Percentiles rank a stretch among this genome's conserved stretches.
These are phyloP conservation scores for Cephalophus harveyi DNA, from an alignment of 2,113 vertebrate genomes.

Conservation along the genomic window DNA sequence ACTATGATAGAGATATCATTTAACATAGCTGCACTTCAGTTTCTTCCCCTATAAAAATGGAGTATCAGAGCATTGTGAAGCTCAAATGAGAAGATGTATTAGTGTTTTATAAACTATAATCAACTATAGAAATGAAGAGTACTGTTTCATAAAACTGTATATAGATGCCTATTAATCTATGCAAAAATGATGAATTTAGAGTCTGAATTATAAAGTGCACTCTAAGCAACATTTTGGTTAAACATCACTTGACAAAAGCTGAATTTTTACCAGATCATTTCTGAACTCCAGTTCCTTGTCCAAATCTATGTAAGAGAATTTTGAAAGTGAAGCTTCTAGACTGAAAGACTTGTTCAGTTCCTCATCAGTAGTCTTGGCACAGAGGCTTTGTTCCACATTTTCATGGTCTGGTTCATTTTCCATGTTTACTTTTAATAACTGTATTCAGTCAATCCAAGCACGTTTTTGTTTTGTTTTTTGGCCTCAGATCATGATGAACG, in stretches of 20 bases:
- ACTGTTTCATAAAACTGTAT: not conserved
- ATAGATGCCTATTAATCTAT: not conserved
- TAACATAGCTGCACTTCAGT: not conserved
- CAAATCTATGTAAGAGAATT: constrained; percentile 75
- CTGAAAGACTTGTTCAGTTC: constrained; percentile 69
- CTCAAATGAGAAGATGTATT: not conserved
- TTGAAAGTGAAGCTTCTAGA: constrained; percentile 72
- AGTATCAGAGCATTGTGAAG: not conserved
- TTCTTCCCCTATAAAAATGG: not conserved
- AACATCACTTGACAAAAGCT: not conserved
- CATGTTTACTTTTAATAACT: constrained; percentile 55
- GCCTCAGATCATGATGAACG: not conserved
- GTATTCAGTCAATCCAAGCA: constrained; percentile 9
- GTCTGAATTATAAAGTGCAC: not conserved
- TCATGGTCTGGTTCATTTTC: constrained; percentile 70
- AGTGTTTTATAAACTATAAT: not conserved
- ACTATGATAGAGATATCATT: not conserved
- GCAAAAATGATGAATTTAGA: not conserved
- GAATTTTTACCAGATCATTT: constrained; percentile 75
- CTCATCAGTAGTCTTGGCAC: constrained; percentile 60
- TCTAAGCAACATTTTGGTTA: not conserved
- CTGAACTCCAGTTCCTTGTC: constrained; percentile 77
- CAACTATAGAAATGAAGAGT: not conserved
- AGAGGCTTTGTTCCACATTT: constrained; percentile 53
- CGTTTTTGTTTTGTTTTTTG: not conserved